Evolutionary conservation across 2,113 vertebrate genomes (phyloP).

Genomic region (Limanda limanda): DNA sequence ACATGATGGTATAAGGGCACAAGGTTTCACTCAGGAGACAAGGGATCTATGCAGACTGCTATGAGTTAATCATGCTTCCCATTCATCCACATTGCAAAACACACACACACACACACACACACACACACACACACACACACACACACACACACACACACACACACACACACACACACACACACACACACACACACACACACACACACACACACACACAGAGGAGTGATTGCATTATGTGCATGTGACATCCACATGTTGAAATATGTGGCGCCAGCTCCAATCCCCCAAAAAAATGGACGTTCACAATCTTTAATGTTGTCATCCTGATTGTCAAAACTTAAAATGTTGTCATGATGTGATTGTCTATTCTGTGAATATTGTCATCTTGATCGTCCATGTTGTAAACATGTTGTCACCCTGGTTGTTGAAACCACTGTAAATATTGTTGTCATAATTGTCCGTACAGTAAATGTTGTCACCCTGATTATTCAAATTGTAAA

Average conservation of each 20-base stretch:
- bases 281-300: not conserved
- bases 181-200: too few species aligned
- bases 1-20: not conserved
- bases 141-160: not conserved
- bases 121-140: too few species aligned
- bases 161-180: not conserved
- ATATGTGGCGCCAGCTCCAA: not conserved
- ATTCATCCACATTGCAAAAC: not conserved
- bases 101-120: too few species aligned
- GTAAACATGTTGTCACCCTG: too few species aligned
- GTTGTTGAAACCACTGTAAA: too few species aligned
- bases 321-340: not conserved
- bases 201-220: not conserved
- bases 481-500: too few species aligned
- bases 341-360: too few species aligned
- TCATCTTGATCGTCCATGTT: not conserved
- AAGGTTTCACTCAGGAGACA: constrained; percentile 13
- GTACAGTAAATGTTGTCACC: too few species aligned
- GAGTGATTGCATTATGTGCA: not conserved
- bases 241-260: not conserved
- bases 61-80: not conserved
- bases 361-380: not conserved
- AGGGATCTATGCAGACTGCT: not conserved
- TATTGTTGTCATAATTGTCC: too few species aligned
- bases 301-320: not conserved